Conservation (phyloP, 2,797 vertebrate species). For the Tauraco hartlaubi region DNA sequence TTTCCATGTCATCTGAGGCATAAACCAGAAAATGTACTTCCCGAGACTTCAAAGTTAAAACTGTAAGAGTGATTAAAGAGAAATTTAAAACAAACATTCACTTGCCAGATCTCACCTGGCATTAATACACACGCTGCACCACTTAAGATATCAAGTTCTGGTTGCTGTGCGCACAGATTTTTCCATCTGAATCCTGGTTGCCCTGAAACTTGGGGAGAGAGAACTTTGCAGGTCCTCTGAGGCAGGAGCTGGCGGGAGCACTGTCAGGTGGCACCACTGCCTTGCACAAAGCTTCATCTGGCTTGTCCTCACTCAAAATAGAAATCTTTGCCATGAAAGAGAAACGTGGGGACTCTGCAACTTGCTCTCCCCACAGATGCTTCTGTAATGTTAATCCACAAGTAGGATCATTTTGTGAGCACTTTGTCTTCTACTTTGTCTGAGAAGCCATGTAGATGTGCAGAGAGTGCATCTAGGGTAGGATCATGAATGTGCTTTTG, state of each 20-base stretch:
- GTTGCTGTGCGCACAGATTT: background rate
- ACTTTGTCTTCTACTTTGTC: background rate
- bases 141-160: slow-evolving; percentile 35
- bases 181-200: slow-evolving; percentile 18
- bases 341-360: background rate
- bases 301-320: background rate
- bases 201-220: background rate
- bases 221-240: background rate
- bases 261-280: background rate
- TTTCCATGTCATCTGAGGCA: slow-evolving; percentile 63
- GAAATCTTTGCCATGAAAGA: background rate
- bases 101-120: slow-evolving; percentile 71
- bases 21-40: slow-evolving; percentile 59
- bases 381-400: background rate
- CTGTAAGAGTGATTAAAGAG: slow-evolving; percentile 65
- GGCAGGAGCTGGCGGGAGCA: background rate
- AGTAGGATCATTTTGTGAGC: background rate
- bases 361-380: background rate
- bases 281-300: background rate
- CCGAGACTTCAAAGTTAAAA: slow-evolving; percentile 57
- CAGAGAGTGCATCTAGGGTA: background rate
- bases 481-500: background rate
- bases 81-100: slow-evolving; percentile 56
- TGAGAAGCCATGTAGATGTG: background rate
- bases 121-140: slow-evolving; percentile 24